Evolutionary conservation across 2,797 vertebrate genomes (phyloP), one percentile per base, ranked within the genome.

Genomic region (Anomalospiza imberbis): DNA sequence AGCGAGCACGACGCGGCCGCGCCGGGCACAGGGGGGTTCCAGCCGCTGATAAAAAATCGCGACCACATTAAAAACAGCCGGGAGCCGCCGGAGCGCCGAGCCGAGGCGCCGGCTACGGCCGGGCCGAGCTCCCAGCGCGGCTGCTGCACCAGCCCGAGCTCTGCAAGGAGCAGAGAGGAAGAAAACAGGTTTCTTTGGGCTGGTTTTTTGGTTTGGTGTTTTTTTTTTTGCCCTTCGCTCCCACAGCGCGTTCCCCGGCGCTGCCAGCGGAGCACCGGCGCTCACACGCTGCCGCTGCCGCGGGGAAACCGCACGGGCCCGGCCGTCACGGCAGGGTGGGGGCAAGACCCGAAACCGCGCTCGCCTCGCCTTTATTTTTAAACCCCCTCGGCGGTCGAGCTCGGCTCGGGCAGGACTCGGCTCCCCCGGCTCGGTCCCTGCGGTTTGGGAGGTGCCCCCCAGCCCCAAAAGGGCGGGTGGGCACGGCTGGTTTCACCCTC

Each of bases 241-340:
- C 17, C 16, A 5, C 17, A 2, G 48, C 45, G 11, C n/a, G 29
- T 2, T 83, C 82, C 48, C 36, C 31, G 20, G 48, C 1, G 9
- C 65, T 73, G 91, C 16, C 25, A 29, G 53, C 3, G 17, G 53
- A 68, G 87, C 91, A 12, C 65, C 54, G 75, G 32, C 11, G 50
- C 88, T 63, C 76, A 4, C 51, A 42, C 2, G 18, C 45, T 65
- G 88, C 65, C 13, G 44, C 19, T 51, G 88, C 63, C 16, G 22
- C 15, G n/a, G 72, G 31, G 55, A 83, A 93, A 94, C 93, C 93
- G 20, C 94, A 87, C 77, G 72, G 92, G 84, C 88, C 73, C 25
- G 77, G 88, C 79, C 24, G 76, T 84, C 79, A 48, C 20, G 58
- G n/a, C 66, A 45, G 89, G 86, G 91, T 4, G 83, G 89, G 76